Evolutionary conservation across 2,888 invertebrate species (phyloP).

Genomic region (Volucella bombylans): DNA sequence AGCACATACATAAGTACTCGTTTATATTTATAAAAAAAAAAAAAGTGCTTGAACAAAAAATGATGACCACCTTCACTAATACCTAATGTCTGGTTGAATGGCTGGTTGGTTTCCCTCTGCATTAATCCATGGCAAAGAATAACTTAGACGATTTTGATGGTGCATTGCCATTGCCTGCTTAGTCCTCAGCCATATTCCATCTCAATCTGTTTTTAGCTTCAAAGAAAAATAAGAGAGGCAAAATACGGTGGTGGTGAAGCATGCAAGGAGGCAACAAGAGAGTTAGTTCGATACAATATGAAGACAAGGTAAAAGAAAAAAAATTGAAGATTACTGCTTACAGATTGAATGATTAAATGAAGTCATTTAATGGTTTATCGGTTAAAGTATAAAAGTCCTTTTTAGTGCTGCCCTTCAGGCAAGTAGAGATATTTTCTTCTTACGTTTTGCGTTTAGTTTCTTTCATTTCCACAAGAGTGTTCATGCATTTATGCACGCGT

Average conservation of each 20-base stretch:
- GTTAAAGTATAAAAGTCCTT: slow-evolving; percentile 64
- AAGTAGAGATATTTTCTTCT: slow-evolving; percentile 26
- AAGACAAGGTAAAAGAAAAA: slow-evolving; percentile 43
- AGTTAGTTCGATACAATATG: slow-evolving; percentile 33
- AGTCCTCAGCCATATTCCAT: slow-evolving; percentile 38
- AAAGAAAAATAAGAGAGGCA: slow-evolving; percentile 53
- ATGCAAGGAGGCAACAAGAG: slow-evolving; percentile 17
- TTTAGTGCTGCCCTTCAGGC: slow-evolving; percentile 59
- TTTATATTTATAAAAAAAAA: neutral
- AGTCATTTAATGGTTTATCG: slow-evolving; percentile 74
- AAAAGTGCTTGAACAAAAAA: slow-evolving; percentile 47
- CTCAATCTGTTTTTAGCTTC: slow-evolving; percentile 54
- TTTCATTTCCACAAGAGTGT: neutral
- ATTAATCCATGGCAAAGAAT: slow-evolving; percentile 31
- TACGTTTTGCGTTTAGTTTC: slow-evolving; percentile 36
- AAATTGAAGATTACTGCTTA: slow-evolving; percentile 65
- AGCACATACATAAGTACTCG: neutral
- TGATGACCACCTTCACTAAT: slow-evolving; percentile 54
- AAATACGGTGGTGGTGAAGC: slow-evolving; percentile 30
- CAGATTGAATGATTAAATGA: slow-evolving; percentile 74
- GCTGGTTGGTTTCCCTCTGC: slow-evolving; percentile 12
- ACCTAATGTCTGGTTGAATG: slow-evolving; percentile 31
- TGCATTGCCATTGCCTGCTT: slow-evolving; percentile 25
- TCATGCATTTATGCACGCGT: neutral
- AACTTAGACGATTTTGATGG: slow-evolving; percentile 49